phyloP scores from a whole-genome alignment of 2,888 invertebrate genomes.

The Amaurobius ferox region DNA sequence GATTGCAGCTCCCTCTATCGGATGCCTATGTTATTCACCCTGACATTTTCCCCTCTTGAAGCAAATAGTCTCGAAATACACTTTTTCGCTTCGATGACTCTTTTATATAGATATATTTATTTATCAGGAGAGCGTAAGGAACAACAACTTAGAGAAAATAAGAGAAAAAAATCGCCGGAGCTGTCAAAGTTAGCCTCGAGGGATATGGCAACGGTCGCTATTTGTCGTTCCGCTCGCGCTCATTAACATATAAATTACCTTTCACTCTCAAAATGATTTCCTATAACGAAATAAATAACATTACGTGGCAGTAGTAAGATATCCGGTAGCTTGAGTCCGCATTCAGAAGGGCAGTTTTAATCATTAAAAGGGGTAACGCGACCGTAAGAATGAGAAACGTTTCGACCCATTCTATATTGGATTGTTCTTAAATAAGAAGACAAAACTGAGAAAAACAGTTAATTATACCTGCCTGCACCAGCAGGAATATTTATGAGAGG shows the following conservation, averaged over 20 bases:
- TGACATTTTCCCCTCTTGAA: neutral
- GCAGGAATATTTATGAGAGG: too few species aligned
- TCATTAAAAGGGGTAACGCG: neutral
- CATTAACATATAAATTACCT: conserved; percentile 71
- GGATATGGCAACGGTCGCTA: conserved; percentile 42
- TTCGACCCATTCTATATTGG: too few species aligned
- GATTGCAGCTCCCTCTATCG: conserved; percentile 5
- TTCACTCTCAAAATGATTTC: conserved; percentile 60
- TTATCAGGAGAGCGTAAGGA: conserved; percentile 8
- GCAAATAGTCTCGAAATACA: conserved; percentile 26
- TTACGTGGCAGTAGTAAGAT: neutral
- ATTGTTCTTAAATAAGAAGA: too few species aligned
- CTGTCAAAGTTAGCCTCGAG: conserved; percentile 54
- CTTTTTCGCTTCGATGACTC: conserved; percentile 7
- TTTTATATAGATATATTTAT: conserved; percentile 18
- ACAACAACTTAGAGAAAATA: conserved; percentile 11
- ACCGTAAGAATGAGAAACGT: neutral
- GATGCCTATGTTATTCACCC: neutral
- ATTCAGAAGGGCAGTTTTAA: neutral
- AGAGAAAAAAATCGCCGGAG: conserved; percentile 25
- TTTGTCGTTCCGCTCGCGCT: conserved; percentile 38
- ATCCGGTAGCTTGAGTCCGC: neutral
- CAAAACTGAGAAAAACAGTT: too few species aligned
- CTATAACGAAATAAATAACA: conserved; percentile 17
- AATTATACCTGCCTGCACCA: too few species aligned